phyloP scores from a whole-genome alignment of 2,113 vertebrate species.

The Ursus arctos region DNA sequence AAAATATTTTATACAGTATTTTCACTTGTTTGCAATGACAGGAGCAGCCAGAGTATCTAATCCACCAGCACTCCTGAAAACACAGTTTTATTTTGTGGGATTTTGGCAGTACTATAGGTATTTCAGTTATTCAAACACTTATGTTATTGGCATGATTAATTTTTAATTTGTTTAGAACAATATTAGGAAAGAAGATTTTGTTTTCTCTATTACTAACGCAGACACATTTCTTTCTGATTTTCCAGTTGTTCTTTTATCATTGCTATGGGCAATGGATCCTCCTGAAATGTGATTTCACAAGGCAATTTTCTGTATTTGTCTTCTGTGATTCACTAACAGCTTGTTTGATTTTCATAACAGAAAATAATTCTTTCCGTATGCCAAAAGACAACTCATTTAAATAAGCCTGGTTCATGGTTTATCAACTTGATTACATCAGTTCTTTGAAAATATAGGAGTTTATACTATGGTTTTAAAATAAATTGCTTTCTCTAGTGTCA shows the following conservation, averaged over 20 bases:
- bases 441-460: constrained; percentile 79
- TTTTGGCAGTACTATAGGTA: background rate
- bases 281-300: constrained; percentile 65
- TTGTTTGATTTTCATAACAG: constrained; percentile 82
- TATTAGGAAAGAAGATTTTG: background rate
- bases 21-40: background rate
- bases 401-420: constrained; percentile 74
- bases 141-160: constrained; percentile 44
- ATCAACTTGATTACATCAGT: constrained; percentile 74
- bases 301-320: constrained; percentile 77
- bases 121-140: constrained; percentile 63
- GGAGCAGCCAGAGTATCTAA: background rate
- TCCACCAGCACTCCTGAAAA: background rate
- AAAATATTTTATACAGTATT: background rate
- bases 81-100: background rate
- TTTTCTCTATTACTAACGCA: constrained; percentile 21
- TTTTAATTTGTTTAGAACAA: constrained; percentile 73
- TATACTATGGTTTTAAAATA: constrained; percentile 79
- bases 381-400: constrained; percentile 80
- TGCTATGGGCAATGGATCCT: constrained; percentile 53
- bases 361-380: constrained; percentile 82
- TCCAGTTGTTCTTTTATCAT: constrained; percentile 63
- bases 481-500: constrained; percentile 73
- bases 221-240: constrained; percentile 41
- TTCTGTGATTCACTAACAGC: constrained; percentile 76